Conservation (phyloP, 2,113 vertebrate species). For the Sigmodon hispidus region DNA sequence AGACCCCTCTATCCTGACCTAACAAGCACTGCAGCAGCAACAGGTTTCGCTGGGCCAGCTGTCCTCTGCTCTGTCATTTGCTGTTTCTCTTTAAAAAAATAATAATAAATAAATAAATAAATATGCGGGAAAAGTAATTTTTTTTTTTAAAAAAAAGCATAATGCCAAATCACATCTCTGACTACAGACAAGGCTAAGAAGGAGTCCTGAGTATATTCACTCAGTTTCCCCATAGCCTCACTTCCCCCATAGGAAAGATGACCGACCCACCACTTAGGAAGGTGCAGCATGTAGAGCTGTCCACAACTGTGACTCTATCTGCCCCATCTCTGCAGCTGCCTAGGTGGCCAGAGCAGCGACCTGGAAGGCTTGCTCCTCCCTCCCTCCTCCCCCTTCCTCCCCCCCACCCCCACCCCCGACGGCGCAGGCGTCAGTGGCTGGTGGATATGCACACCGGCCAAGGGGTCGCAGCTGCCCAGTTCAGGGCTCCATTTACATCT, state of each 20-base stretch:
- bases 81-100: slow-evolving; percentile 59
- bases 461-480: not conserved
- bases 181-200: slow-evolving; percentile 34
- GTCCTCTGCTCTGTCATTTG: slow-evolving; percentile 79
- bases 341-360: not conserved
- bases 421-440: not conserved
- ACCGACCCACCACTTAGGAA: not conserved
- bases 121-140: not conserved
- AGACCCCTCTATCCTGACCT: slow-evolving; percentile 52
- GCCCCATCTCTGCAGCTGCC: not conserved
- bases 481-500: not conserved
- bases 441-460: not conserved
- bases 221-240: not conserved
- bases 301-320: not conserved
- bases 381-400: not conserved
- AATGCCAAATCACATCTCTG: not conserved
- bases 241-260: not conserved
- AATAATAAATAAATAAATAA: slow-evolving; percentile 70
- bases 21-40: slow-evolving; percentile 67
- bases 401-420: not conserved
- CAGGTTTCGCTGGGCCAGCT: slow-evolving; percentile 68
- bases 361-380: not conserved
- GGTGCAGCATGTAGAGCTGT: not conserved
- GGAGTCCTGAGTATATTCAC: not conserved
- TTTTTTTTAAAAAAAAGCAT: not conserved